phyloP scores from a whole-genome alignment of 2,797 vertebrate species.

The Clamator glandarius region DNA sequence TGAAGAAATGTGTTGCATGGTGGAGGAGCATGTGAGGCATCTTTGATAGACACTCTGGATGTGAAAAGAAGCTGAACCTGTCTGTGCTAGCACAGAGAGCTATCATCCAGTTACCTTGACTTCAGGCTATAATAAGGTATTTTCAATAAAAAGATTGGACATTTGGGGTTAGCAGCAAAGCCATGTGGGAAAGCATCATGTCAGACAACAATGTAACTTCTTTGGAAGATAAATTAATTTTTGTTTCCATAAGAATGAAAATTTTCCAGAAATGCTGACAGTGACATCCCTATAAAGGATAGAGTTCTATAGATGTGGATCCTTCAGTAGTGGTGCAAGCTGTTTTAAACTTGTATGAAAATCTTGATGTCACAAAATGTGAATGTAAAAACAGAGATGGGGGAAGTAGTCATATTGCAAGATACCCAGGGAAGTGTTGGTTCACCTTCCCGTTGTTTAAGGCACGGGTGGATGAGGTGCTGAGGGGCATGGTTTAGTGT shows the following conservation, averaged over 20 bases:
- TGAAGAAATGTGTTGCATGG: neutral
- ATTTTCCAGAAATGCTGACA: neutral
- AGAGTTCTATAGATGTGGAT: neutral
- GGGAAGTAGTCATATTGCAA: neutral
- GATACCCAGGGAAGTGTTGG: too few relatives aligned
- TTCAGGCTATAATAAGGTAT: neutral
- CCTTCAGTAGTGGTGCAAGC: neutral
- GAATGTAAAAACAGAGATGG: neutral
- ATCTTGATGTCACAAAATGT: conserved; percentile 30
- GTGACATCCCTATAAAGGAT: neutral
- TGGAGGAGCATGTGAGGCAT: neutral
- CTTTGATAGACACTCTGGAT: neutral
- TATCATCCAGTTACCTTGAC: neutral
- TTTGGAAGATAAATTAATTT: neutral
- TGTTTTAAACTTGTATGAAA: conserved; percentile 10
- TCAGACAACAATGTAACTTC: neutral
- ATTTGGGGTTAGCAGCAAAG: conserved; percentile 16
- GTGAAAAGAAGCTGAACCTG: neutral
- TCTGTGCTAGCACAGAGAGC: neutral
- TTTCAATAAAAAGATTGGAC: neutral
- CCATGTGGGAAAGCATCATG: neutral
- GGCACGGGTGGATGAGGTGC: too few relatives aligned
- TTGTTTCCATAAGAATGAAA: neutral
- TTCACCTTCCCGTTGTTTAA: too few relatives aligned
- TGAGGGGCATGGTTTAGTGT: too few relatives aligned